Conservation (phyloP, 1,140 invertebrate genomes). For the Caenorhabditis tropicalis region DNA sequence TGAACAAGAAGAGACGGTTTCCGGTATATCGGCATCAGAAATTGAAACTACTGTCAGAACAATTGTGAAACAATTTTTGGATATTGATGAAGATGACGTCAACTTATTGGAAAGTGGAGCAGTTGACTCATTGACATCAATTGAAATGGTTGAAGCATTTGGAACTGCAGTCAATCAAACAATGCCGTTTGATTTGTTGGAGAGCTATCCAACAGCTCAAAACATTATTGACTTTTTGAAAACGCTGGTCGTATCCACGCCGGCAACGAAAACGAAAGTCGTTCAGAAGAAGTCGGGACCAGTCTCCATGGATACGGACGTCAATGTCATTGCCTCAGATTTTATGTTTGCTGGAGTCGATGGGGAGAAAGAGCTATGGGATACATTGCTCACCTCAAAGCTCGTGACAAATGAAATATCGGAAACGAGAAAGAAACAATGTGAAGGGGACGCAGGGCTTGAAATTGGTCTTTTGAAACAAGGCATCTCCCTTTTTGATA, state of each 20-base stretch:
- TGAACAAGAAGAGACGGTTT: not conserved
- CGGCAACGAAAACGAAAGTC: not conserved
- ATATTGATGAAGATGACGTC: slow-evolving; percentile 1
- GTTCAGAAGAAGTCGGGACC: not conserved
- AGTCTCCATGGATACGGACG: not conserved
- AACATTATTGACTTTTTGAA: slow-evolving; percentile 10
- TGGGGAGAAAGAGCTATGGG: slow-evolving; percentile 44
- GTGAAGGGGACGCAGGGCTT: not conserved
- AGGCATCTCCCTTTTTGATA: slow-evolving; percentile 73
- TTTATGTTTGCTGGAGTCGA: slow-evolving; percentile 37
- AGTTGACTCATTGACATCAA: slow-evolving; percentile 32
- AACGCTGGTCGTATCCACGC: not conserved
- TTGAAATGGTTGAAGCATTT: slow-evolving; percentile 46
- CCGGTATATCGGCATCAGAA: not conserved
- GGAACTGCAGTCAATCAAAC: slow-evolving; percentile 26
- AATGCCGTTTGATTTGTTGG: slow-evolving; percentile 46
- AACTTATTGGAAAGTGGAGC: slow-evolving; percentile 12
- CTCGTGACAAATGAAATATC: not conserved
- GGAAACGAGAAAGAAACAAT: slow-evolving; percentile 40
- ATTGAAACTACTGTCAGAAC: not conserved
- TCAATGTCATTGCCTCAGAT: slow-evolving; percentile 26
- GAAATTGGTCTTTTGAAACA: slow-evolving; percentile 27
- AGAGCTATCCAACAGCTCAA: not conserved
- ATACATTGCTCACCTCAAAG: slow-evolving; percentile 11
- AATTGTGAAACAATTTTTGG: slow-evolving; percentile 27